Evolutionary conservation across 1,140 invertebrate species (phyloP), one percentile per base, ranked within the genome.

Genomic region (Tribolium madens): DNA sequence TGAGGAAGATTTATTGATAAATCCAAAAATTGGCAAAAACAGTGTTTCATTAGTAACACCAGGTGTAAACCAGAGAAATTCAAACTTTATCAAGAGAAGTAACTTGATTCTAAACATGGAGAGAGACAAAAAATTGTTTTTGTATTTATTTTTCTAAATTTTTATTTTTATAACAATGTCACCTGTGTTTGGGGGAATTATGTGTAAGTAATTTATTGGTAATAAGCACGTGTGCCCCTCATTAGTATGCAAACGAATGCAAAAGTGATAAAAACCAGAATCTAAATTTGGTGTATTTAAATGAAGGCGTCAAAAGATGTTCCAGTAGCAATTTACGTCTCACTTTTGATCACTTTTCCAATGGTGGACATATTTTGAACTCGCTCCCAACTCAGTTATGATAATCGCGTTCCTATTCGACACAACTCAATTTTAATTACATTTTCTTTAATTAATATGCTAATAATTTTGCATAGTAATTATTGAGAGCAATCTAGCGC

Each of bases 381-480:
- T 73, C 70, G 77, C 73, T 80, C 76, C 77, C 79, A 80, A 81
- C 77, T 82, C 81, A 76, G 80, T 82, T 83, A 82, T 83, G 81
- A 82, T 83, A 83, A 83, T 83, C 82, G 80, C 80, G 79, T 82
- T 83, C 79, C 79, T 77, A 84, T 84, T 84, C 83, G 81, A 84
- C 82, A 84, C 83, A 84, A 85, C 84, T 85, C 83, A 81, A 85
- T 85, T 85, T 85, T 85, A 85, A 85, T 84, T 85, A 85, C 83
- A 84, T 85, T 84, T 85, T 87, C 86, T 87, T 87, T 87, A 87
- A 87, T 87, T 87, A 87, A 87, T 87, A 87, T 87, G 86, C 86
- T 87, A 87, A 87, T 87, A 86, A 87, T 87, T 87, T 86, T 86
- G 86, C 86, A 87, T 86, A 87, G 85, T 87, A 86, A 87, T 87